Conservation (phyloP, 1,140 invertebrate species). For the Adelges cooleyi region DNA sequence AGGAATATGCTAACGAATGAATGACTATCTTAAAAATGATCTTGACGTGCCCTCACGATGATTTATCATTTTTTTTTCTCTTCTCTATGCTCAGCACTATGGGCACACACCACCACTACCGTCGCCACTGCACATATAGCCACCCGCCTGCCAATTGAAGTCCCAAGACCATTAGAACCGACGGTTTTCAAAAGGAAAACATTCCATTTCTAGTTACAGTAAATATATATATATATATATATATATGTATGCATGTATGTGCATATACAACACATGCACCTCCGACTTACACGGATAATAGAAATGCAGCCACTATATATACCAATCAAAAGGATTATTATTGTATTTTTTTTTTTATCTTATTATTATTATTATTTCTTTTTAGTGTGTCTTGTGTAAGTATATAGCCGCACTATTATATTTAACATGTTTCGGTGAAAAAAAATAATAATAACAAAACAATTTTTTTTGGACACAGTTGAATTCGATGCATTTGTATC, state of each 20-base stretch:
- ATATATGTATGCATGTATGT: neutral
- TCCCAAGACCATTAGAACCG: conserved; percentile 27
- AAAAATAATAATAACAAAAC: conserved; percentile 5
- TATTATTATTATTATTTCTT: conserved; percentile 22
- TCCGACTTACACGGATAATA: neutral
- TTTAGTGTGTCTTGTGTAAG: neutral
- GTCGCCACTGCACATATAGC: neutral
- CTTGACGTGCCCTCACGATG: conserved; percentile 29
- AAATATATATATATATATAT: neutral
- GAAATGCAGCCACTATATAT: conserved; percentile 9
- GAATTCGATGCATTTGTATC: conserved; percentile 11
- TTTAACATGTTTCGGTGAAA: conserved; percentile 18
- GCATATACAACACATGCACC: neutral
- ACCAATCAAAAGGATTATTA: conserved; percentile 29
- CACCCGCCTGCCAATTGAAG: conserved; percentile 23
- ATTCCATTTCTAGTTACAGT: conserved; percentile 25
- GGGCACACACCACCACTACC: neutral
- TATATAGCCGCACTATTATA: conserved; percentile 9
- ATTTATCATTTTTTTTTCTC: conserved; percentile 24
- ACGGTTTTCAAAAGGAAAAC: conserved; percentile 29
- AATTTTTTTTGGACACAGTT: neutral
- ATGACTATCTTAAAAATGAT: conserved; percentile 29
- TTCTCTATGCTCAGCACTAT: neutral
- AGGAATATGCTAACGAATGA: conserved; percentile 29
- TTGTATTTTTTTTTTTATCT: conserved; percentile 10